phyloP scores from a whole-genome alignment of 1,140 invertebrate genomes.

The Drosophila punjabiensis region DNA sequence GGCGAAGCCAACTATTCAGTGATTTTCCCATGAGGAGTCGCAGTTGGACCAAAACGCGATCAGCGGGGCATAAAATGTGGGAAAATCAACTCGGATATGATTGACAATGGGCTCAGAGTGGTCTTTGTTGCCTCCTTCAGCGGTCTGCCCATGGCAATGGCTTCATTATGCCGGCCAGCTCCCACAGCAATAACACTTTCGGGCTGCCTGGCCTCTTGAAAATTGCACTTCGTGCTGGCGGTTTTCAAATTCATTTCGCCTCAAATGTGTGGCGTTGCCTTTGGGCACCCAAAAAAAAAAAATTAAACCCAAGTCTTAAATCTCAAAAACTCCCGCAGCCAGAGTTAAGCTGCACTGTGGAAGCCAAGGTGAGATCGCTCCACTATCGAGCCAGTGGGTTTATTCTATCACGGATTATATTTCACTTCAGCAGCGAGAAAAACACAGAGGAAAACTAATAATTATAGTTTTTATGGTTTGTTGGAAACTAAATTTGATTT shows the following conservation, averaged over 20 bases:
- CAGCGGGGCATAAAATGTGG: conserved; percentile 71
- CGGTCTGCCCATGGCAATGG: conserved; percentile 61
- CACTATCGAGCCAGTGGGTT: conserved; percentile 10
- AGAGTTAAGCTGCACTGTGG: conserved; percentile 16
- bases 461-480: background rate
- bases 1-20: conserved; percentile 63
- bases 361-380: conserved; percentile 28
- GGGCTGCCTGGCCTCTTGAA: conserved; percentile 37
- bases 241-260: conserved; percentile 60
- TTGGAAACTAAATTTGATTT: no score
- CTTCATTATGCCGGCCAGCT: conserved; percentile 73
- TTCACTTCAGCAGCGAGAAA: conserved; percentile 7
- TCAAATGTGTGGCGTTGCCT: conserved; percentile 65
- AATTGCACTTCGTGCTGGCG: conserved; percentile 77
- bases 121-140: background rate
- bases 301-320: conserved; percentile 1
- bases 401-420: conserved; percentile 35
- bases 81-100: conserved; percentile 61
- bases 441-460: background rate
- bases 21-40: conserved; percentile 72
- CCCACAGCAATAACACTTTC: conserved; percentile 64
- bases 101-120: conserved; percentile 43
- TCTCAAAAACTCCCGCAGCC: conserved; percentile 17
- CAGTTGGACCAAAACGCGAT: conserved; percentile 37
- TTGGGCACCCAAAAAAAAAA: conserved; percentile 25